Evolutionary conservation across 2,113 vertebrate genomes (phyloP).

Genomic region (Bagarius yarrelli): DNA sequence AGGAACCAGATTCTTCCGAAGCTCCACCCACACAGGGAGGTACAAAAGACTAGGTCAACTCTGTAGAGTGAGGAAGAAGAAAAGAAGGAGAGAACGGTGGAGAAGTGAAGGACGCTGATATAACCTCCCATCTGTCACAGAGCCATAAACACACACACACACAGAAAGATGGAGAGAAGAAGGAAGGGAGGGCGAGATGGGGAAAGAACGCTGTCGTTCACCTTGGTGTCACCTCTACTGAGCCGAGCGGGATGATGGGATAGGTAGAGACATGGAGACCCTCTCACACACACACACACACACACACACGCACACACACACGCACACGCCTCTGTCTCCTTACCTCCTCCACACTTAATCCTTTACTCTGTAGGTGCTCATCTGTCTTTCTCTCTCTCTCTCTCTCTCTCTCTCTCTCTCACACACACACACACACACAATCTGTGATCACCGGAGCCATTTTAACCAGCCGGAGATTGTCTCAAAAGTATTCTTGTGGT

Average conservation of each 20-base stretch:
- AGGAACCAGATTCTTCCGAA: too few species aligned
- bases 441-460: constrained; percentile 53
- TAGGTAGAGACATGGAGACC: constrained; percentile 52
- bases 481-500: constrained; percentile 37
- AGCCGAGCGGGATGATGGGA: constrained; percentile 50
- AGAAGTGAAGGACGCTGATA: constrained; percentile 87
- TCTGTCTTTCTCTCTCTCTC: constrained; percentile 35
- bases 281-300: constrained; percentile 34
- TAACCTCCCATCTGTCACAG: constrained; percentile 96
- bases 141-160: constrained; percentile 71
- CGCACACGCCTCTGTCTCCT: constrained; percentile 24
- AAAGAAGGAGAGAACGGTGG: constrained; percentile 39
- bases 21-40: not conserved
- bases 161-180: constrained; percentile 35
- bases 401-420: constrained; percentile 36
- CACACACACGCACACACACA: constrained; percentile 36
- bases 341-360: constrained; percentile 41
- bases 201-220: constrained; percentile 44
- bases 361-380: constrained; percentile 44
- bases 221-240: constrained; percentile 63
- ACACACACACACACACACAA: constrained; percentile 35
- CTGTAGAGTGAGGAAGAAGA: too few species aligned
- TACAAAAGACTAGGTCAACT: constrained; percentile 1
- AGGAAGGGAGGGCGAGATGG: constrained; percentile 30
- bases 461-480: constrained; percentile 47